A percentile compares a stretch with the other conserved stretches of the same genome.
These are phyloP conservation scores for Mallotus villosus DNA, from an alignment of 2,797 vertebrate genomes.

Conservation along the genomic window DNA sequence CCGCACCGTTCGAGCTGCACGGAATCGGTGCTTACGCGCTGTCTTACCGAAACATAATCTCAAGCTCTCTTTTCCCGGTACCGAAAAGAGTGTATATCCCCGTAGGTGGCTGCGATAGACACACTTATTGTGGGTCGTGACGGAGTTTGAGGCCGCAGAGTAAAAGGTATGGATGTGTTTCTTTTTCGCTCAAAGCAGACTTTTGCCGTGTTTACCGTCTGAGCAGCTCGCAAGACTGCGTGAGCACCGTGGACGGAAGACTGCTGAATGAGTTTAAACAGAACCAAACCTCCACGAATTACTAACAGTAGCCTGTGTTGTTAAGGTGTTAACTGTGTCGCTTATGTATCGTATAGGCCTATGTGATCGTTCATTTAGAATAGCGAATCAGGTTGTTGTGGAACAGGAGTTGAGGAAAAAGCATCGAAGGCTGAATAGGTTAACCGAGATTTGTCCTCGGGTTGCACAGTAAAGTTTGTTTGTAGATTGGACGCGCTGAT, in stretches of 20 bases:
- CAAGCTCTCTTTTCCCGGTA: neutral
- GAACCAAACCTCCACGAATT: neutral
- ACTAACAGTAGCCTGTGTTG: neutral
- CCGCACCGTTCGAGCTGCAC: constrained; percentile 6
- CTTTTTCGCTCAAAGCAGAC: neutral
- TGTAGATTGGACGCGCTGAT: constrained; percentile 40
- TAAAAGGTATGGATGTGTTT: constrained; percentile 1
- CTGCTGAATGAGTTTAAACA: neutral
- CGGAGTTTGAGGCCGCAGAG: constrained; percentile 1
- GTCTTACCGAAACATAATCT: constrained; percentile 18
- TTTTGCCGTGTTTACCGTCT: neutral
- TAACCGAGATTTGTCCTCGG: neutral
- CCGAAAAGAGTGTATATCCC: neutral
- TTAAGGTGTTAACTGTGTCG: neutral
- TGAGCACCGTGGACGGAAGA: neutral
- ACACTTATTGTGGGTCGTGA: neutral
- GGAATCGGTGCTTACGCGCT: constrained; percentile 2
- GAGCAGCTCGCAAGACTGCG: neutral
- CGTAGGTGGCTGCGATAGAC: neutral
- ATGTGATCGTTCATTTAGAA: neutral
- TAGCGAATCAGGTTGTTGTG: neutral
- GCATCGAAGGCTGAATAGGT: neutral
- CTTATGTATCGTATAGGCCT: no score
- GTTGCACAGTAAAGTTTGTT: constrained; percentile 56
- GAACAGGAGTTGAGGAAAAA: neutral